phyloP scores from a whole-genome alignment of 2,888 invertebrate species.

The Diaperis boleti region DNA sequence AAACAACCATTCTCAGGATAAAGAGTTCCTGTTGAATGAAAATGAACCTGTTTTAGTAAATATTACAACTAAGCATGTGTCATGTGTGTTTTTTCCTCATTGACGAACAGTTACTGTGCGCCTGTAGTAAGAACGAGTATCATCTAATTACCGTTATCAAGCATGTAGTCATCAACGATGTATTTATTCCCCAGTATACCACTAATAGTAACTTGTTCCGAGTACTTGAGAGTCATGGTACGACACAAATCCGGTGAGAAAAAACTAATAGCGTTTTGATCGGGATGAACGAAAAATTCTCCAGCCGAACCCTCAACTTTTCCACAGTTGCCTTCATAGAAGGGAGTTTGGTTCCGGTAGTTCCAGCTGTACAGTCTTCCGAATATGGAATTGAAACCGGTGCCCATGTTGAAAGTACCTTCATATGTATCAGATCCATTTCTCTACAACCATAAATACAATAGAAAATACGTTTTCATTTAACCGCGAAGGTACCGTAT shows the following conservation, averaged over 20 bases:
- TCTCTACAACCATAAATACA: conserved; percentile 69
- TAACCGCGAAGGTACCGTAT: no score
- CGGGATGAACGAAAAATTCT: conserved; percentile 79
- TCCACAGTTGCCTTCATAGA: conserved; percentile 71
- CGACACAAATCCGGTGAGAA: conserved; percentile 85
- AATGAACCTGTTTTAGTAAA: no score
- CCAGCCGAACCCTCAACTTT: conserved; percentile 80
- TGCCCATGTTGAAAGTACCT: conserved; percentile 82
- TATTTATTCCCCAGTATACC: conserved; percentile 78
- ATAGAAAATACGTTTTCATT: conserved; percentile 36
- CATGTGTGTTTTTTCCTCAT: no score
- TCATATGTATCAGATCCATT: conserved; percentile 81
- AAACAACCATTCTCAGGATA: conserved; percentile 77
- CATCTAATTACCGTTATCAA: conserved; percentile 31
- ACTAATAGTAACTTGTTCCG: conserved; percentile 69
- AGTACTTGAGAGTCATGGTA: conserved; percentile 73
- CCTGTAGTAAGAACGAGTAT: no score
- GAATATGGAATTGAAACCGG: conserved; percentile 76
- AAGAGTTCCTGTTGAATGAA: conserved; percentile 72
- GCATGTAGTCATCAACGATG: conserved; percentile 65
- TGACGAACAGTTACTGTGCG: no score
- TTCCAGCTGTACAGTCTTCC: conserved; percentile 83
- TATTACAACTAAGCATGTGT: conserved; percentile 8
- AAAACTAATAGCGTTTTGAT: conserved; percentile 71
- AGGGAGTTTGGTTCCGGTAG: conserved; percentile 69